Evolutionary conservation across 2,888 invertebrate genomes (phyloP), one percentile per base, ranked within the genome.

Genomic region (Tachina grossa): DNA sequence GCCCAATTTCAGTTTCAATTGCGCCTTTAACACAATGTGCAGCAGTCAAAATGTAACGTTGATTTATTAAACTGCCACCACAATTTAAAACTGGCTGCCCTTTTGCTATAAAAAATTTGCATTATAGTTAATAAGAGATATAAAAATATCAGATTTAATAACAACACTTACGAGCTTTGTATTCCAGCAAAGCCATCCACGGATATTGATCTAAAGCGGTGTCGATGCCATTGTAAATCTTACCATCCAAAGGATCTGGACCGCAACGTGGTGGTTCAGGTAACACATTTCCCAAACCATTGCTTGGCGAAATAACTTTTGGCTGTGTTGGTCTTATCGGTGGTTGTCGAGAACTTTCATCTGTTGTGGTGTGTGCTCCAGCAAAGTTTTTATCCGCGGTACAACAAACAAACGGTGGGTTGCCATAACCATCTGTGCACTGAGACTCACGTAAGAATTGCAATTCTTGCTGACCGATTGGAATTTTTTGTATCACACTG

Each of bases 31-130:
- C 93, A 88, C 95, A 95, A 89, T 95, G 95, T 0, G 94, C 95
- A 1, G 95, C 95, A 1, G 95, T 95, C 81, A 95, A 84, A 0
- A 95, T 92, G 84, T 95, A 95, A 8, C 94, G 93, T 39, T 93
- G 92, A 75, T 94, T 95, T 88, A 97, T 96, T 55, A 97, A 92
- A 9, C 95, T 96, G 1, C 96, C 97, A 1, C 96, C 96, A 88
- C 97, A 97, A 87, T 95, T 90, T 9, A 90, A 83, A 14, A 88
- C 81, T 0, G 78, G 87, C 6, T 87, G 47, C 1, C 90, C 91
- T 19, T 51, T 88, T 22, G 74, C 92, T 92, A 55, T 4, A 63
- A 11, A 43, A 31, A 59, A 16, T 22, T 59, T n/a, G 65, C 75
- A 19, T 19, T 19, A 13, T 47, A n/a, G n/a, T n/a, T n/a, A 66